Evolutionary conservation across 2,888 invertebrate genomes (phyloP), one percentile per base, ranked within the genome.

Genomic region (Oscheius onirici): DNA sequence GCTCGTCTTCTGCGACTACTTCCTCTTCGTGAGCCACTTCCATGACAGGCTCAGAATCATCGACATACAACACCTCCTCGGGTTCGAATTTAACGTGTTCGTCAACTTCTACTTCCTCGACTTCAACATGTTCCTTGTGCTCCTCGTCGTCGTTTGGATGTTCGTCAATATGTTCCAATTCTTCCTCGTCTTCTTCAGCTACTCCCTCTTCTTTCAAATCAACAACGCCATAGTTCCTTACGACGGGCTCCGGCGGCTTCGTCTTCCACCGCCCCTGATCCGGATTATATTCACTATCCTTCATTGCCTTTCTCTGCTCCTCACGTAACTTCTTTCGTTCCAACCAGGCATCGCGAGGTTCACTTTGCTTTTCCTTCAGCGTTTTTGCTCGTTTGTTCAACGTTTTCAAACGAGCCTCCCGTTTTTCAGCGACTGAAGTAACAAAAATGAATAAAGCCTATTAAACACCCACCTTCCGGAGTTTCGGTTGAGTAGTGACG

Each of bases 331-430:
- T 10, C n/a, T 55, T 55, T 13, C 55, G 26, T 28, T 55, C 8
- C 5, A 26, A 15, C 55, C 55, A 55, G n/a, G 55, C 55, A 26
- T 55, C 55, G 11, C 28, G n/a, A 24, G 55, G 55, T 28, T 55
- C 55, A 10, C 17, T 20, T 13, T 15, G 26, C 8, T 55, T 24
- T 3, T 26, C 15, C 28, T 26, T 55, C 34, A 55, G 11, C 2
- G n/a, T 55, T 55, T 55, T 26, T 28, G 28, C 28, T 24, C 55
- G 24, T 3, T 24, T 15, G 2, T 34, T 34, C 22, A 55, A n/a
- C 17, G 10, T 11, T 55, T n/a, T n/a, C 22, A 55, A 28, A 2
- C 55, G 55, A 11, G 22, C 13, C 26, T 55, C 34, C 11, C 55
- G 24, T 26, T 55, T 13, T 24, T 55, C 55, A n/a, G 22, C 24